phyloP scores from a whole-genome alignment of 2,797 vertebrate species.

The Coilia nasus region DNA sequence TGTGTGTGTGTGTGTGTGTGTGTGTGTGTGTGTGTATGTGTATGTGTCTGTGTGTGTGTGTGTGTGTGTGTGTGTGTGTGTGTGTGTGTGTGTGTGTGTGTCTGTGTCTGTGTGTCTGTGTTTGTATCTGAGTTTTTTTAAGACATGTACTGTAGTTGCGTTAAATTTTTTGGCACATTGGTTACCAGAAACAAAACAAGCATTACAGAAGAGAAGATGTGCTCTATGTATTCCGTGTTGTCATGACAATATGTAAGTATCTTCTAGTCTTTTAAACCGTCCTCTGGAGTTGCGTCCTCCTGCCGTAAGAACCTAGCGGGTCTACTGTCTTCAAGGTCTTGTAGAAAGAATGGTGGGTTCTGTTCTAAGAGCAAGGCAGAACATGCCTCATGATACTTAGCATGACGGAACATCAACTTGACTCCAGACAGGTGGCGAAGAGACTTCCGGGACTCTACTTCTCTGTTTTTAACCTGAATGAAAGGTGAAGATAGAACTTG shows the following conservation, averaged over 20 bases:
- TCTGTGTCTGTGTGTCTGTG: too few species aligned
- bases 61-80: too few species aligned
- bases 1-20: too few species aligned
- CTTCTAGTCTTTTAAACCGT: neutral
- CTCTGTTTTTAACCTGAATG: conserved; percentile 42
- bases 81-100: too few species aligned
- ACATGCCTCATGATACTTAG: conserved; percentile 54
- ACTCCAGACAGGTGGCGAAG: conserved; percentile 47
- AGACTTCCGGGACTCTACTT: conserved; percentile 39
- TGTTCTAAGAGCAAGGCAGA: conserved; percentile 55
- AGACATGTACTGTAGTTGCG: too few species aligned
- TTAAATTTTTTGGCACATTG: too few species aligned
- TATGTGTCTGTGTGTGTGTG: too few species aligned
- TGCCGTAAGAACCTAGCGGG: conserved; percentile 39
- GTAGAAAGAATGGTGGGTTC: conserved; percentile 40
- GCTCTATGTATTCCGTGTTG: neutral
- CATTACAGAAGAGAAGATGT: too few species aligned
- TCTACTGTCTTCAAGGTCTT: conserved; percentile 33
- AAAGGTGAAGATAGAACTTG: neutral
- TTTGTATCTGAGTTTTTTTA: too few species aligned
- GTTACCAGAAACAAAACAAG: too few species aligned
- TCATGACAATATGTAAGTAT: neutral
- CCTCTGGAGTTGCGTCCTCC: neutral
- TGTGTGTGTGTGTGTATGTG: too few species aligned
- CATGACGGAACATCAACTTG: conserved; percentile 54